A percentile compares a stretch with the other conserved stretches of the same genome.
phyloP scores from a whole-genome alignment of 2,888 invertebrate genomes.

The Caenorhabditis zanzibari region DNA sequence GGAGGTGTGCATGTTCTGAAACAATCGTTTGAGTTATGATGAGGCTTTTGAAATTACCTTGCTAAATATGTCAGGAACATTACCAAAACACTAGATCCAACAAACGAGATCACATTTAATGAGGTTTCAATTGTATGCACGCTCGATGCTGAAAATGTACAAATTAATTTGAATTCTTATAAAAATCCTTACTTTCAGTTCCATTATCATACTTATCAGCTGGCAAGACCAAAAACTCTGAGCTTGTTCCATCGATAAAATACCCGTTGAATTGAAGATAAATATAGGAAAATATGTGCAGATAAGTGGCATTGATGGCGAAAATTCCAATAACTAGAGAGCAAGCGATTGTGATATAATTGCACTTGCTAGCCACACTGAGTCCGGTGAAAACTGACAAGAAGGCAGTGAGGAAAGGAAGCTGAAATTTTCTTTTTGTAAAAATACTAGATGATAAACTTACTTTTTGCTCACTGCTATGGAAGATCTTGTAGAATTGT shows the following conservation, averaged over 20 bases:
- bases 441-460: neutral
- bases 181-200: constrained; percentile 45
- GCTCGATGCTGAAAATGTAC: constrained; percentile 51
- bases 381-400: constrained; percentile 58
- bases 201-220: constrained; percentile 61
- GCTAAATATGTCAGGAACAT: constrained; percentile 38
- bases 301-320: constrained; percentile 58
- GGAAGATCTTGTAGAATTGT: constrained; percentile 65
- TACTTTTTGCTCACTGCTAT: constrained; percentile 62
- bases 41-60: constrained; percentile 12
- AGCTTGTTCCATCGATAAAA: constrained; percentile 54
- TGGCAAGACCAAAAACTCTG: constrained; percentile 56
- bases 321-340: constrained; percentile 57
- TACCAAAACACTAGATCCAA: constrained; percentile 51
- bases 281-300: constrained; percentile 62
- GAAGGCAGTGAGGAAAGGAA: constrained; percentile 60
- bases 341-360: constrained; percentile 57
- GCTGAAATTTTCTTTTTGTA: constrained; percentile 11
- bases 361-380: constrained; percentile 50
- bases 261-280: constrained; percentile 60
- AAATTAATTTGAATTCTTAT: too few species aligned
- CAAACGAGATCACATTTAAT: constrained; percentile 46
- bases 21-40: too few species aligned
- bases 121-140: constrained; percentile 63
- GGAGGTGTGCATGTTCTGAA: constrained; percentile 33